Percentiles rank a stretch among this genome's conserved stretches.
These are phyloP conservation scores for Amphimedon queenslandica DNA, from an alignment of 37 sponge, comb jelly and placozoan genomes.

Conservation along the genomic window DNA sequence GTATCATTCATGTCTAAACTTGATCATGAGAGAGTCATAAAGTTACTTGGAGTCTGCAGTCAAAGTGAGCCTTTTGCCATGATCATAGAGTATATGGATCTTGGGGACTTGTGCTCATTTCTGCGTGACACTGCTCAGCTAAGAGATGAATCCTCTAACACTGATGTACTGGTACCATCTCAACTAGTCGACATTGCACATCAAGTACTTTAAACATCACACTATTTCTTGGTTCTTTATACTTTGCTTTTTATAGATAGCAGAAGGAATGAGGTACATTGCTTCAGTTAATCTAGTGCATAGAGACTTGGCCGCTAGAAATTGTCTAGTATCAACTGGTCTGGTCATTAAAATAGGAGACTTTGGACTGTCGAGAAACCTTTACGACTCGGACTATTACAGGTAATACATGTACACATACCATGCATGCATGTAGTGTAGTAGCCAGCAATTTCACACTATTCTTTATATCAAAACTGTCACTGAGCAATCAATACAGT, in stretches of 20 bases:
- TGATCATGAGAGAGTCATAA: slow-evolving; percentile 40
- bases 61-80: slow-evolving; percentile 45
- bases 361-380: slow-evolving; percentile 53
- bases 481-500: no score
- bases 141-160: slow-evolving; percentile 2
- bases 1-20: slow-evolving; percentile 48
- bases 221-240: neutral
- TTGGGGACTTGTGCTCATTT: slow-evolving; percentile 49
- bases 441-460: no score
- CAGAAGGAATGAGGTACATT: slow-evolving; percentile 53
- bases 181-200: slow-evolving; percentile 29
- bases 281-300: slow-evolving; percentile 35
- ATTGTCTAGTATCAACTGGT: slow-evolving; percentile 46
- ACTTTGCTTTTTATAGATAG: no score
- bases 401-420: slow-evolving; percentile 23
- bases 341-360: slow-evolving; percentile 62
- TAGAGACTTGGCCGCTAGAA: slow-evolving; percentile 52
- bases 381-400: slow-evolving; percentile 34
- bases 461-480: no score
- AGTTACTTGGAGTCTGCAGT: slow-evolving; percentile 44
- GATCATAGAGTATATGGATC: slow-evolving; percentile 59
- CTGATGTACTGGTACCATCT: slow-evolving; percentile 6
- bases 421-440: no score
- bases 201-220: slow-evolving; percentile 10
- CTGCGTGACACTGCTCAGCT: slow-evolving; percentile 30